Percentiles rank a stretch among this genome's conserved stretches.
Evolutionary conservation across 2,888 invertebrate species (phyloP).

Genomic region (Leptopilina syphax): DNA sequence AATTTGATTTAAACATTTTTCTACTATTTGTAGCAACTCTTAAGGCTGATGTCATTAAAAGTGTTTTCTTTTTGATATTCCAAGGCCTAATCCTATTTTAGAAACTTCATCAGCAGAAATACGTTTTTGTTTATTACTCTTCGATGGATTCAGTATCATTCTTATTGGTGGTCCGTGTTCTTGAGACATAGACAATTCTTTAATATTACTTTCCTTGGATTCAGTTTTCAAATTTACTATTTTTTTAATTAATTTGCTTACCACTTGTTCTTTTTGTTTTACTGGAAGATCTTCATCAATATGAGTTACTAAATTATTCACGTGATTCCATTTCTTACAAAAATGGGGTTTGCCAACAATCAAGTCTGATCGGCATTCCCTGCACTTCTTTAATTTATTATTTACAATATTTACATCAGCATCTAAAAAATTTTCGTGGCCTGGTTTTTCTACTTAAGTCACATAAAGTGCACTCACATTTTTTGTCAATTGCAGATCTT

Average conservation of each 20-base stretch:
- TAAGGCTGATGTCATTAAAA: slow-evolving; percentile 7
- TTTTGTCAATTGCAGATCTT: slow-evolving; percentile 3
- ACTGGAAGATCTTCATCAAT: slow-evolving; percentile 10
- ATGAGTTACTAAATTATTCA: slow-evolving; percentile 14
- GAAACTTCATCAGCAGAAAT: not conserved
- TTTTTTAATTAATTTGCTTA: slow-evolving; percentile 2
- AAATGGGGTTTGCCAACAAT: slow-evolving; percentile 1
- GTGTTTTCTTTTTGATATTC: not conserved
- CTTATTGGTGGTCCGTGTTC: not conserved
- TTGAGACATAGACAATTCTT: slow-evolving; percentile 16
- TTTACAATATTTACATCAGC: not conserved
- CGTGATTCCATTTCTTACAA: not conserved
- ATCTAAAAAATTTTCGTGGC: not conserved
- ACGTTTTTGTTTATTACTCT: not conserved
- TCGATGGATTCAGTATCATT: not conserved
- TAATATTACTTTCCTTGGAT: not conserved
- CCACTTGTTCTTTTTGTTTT: slow-evolving; percentile 10
- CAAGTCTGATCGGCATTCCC: not conserved
- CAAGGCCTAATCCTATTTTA: not conserved
- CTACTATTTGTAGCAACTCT: slow-evolving; percentile 7
- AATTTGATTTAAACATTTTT: slow-evolving; percentile 24
- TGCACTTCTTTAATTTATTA: not conserved
- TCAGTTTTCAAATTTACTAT: not conserved
- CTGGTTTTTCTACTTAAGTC: not conserved
- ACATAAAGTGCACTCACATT: slow-evolving; percentile 1